phyloP scores from a whole-genome alignment of 2,888 invertebrate genomes.

The Ramazzottius varieornatus region DNA sequence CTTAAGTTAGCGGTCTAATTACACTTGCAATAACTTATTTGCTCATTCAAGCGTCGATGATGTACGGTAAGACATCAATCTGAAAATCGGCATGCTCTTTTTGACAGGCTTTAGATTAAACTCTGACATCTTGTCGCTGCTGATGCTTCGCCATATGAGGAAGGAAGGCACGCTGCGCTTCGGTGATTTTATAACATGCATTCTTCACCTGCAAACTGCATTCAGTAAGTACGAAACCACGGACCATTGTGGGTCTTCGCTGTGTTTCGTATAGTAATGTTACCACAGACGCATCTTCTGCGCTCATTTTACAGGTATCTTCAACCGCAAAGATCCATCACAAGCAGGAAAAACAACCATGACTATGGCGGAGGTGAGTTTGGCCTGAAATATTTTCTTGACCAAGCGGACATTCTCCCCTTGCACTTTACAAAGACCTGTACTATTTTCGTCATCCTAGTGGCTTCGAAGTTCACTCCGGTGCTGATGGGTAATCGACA shows the following conservation, averaged over 20 bases:
- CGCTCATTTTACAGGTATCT: not conserved
- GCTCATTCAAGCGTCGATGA: conserved; percentile 10
- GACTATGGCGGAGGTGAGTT: conserved; percentile 1
- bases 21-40: no score
- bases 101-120: conserved; percentile 46
- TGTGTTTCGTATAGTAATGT: not conserved
- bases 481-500: no score
- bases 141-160: conserved; percentile 61
- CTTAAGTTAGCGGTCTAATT: no score
- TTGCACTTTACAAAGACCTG: not conserved
- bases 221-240: not conserved
- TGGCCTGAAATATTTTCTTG: not conserved
- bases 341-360: not conserved
- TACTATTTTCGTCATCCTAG: not conserved
- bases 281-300: not conserved
- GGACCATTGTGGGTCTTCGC: not conserved
- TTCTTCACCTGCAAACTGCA: not conserved
- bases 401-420: not conserved
- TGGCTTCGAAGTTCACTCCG: not conserved
- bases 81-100: no score
- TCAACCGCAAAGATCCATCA: not conserved
- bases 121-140: conserved; percentile 49
- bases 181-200: not conserved
- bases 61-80: no score
- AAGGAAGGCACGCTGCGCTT: conserved; percentile 59